Evolutionary conservation across 2,113 vertebrate species (phyloP).

Genomic region (Ictidomys tridecemlineatus): DNA sequence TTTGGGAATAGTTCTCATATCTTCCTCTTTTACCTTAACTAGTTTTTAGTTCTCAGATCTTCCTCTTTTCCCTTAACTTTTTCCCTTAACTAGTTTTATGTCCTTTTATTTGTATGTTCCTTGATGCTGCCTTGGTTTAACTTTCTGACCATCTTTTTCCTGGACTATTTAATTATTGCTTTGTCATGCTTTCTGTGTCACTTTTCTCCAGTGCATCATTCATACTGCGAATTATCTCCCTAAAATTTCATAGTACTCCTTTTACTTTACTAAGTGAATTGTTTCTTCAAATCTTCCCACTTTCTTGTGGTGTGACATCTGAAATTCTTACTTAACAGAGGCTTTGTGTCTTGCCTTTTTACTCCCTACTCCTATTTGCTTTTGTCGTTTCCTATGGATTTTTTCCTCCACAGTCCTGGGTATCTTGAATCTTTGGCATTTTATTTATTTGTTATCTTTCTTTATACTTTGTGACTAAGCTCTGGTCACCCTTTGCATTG

Average conservation of each 20-base stretch:
- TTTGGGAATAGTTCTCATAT: neutral
- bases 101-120: neutral
- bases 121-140: neutral
- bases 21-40: neutral
- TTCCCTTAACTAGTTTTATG: too few relatives aligned
- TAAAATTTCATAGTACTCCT: neutral
- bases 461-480: neutral
- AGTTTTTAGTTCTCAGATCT: neutral
- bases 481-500: neutral
- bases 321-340: neutral
- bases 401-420: neutral
- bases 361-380: rapidly evolving
- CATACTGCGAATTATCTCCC: neutral
- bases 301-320: neutral
- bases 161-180: neutral
- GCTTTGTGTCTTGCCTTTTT: neutral
- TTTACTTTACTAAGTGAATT: neutral
- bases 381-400: neutral
- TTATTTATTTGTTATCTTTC: neutral
- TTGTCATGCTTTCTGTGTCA: neutral
- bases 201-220: too few relatives aligned
- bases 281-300: neutral
- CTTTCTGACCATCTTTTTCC: neutral
- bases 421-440: neutral
- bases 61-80: too few relatives aligned